These are phyloP conservation scores for Malaclemys terrapin DNA, from an alignment of 2,113 vertebrate species.

Conservation along the genomic window DNA sequence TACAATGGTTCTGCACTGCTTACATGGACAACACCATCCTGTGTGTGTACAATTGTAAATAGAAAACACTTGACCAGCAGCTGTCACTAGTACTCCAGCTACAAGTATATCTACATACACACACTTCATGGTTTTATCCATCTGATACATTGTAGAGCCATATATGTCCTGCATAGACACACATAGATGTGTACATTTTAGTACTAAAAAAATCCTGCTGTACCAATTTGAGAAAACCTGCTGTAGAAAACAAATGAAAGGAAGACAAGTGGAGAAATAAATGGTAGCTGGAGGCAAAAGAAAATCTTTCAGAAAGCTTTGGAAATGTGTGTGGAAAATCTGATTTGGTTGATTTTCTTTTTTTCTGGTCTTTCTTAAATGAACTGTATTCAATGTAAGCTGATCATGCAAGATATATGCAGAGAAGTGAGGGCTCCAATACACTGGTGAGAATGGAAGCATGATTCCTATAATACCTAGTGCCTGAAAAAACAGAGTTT, in stretches of 20 bases:
- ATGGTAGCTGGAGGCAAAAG: background rate
- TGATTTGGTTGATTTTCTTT: background rate
- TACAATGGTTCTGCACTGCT: background rate
- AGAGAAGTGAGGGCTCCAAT: background rate
- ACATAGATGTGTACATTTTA: background rate
- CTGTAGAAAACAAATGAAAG: background rate
- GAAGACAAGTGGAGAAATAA: background rate
- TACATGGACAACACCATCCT: background rate
- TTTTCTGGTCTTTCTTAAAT: background rate
- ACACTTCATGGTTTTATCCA: background rate
- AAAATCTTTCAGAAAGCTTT: background rate
- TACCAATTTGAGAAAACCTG: background rate
- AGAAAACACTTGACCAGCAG: background rate
- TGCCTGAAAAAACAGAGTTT: conserved; percentile 11
- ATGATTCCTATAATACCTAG: background rate
- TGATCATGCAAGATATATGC: background rate
- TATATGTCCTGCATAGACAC: background rate
- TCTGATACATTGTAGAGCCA: background rate
- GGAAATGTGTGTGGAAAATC: background rate
- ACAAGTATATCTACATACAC: background rate
- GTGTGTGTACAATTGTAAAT: background rate
- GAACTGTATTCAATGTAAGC: background rate
- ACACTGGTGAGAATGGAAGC: background rate
- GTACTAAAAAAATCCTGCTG: background rate
- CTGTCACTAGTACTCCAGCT: background rate